Evolutionary conservation across 2,888 invertebrate genomes (phyloP).

Genomic region (Sarcophaga caerulescens): DNA sequence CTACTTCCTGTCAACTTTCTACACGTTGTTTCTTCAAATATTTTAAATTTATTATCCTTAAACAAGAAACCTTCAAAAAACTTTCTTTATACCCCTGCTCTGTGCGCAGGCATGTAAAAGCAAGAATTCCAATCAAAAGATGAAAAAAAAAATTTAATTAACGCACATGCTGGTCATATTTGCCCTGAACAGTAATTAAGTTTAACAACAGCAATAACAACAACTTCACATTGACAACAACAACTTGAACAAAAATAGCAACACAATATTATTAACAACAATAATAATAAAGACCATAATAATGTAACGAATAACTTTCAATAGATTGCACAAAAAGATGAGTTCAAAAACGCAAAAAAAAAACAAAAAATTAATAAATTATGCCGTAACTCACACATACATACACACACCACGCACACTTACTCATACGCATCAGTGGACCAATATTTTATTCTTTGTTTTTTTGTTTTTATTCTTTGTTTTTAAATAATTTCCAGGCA

Average conservation of each 20-base stretch:
- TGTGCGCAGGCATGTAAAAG: neutral
- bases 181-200: slow-evolving; percentile 51
- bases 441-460: slow-evolving; percentile 13
- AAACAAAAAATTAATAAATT: neutral
- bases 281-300: slow-evolving; percentile 8
- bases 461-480: neutral
- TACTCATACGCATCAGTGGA: slow-evolving; percentile 47
- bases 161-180: slow-evolving; percentile 11
- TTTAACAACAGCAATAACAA: slow-evolving; percentile 51
- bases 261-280: neutral
- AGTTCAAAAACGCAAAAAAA: slow-evolving; percentile 28
- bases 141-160: neutral
- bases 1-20: neutral
- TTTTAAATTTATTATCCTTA: too few relatives aligned
- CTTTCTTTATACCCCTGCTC: too few relatives aligned
- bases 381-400: neutral
- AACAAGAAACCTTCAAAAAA: too few relatives aligned
- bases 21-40: neutral
- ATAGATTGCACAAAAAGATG: slow-evolving; percentile 55
- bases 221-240: neutral
- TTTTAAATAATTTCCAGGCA: slow-evolving; percentile 50
- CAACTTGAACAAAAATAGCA: neutral
- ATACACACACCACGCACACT: slow-evolving; percentile 22
- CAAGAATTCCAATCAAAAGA: neutral
- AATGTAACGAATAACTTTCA: slow-evolving; percentile 25